phyloP scores from a whole-genome alignment of 2,113 vertebrate genomes.

The Fulmarus glacialis region DNA sequence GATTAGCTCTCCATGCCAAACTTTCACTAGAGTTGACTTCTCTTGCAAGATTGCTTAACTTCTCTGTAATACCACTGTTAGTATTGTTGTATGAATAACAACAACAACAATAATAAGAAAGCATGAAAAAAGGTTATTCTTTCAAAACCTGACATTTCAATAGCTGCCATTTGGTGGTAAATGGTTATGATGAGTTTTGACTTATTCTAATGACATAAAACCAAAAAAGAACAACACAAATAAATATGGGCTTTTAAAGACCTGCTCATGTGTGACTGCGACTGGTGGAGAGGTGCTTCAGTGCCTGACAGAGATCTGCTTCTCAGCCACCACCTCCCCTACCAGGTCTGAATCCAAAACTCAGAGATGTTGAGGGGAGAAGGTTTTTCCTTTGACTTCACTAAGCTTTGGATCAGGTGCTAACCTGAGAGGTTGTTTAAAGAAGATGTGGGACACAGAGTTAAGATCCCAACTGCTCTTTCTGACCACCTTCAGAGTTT shows the following conservation, averaged over 20 bases:
- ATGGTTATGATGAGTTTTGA: background rate
- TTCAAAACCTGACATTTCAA: background rate
- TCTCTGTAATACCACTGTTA: background rate
- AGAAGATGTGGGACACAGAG: background rate
- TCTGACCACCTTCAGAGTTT: background rate
- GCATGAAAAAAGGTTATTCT: background rate
- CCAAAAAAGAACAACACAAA: background rate
- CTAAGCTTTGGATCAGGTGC: background rate
- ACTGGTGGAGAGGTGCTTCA: background rate
- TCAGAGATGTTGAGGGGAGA: fast-evolving
- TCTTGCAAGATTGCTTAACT: background rate
- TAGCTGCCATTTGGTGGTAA: background rate
- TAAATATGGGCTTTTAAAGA: background rate
- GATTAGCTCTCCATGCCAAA: background rate
- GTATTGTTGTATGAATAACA: background rate
- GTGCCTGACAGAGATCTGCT: background rate
- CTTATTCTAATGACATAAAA: background rate
- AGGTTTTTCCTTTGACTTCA: background rate
- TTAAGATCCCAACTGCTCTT: background rate
- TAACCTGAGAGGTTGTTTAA: background rate
- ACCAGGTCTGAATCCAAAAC: background rate
- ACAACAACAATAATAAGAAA: background rate
- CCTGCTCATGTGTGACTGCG: background rate
- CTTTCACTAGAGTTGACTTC: background rate
- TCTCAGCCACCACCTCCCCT: background rate